phyloP scores from a whole-genome alignment of 2,113 vertebrate genomes.

The Plecturocebus donacophilus region DNA sequence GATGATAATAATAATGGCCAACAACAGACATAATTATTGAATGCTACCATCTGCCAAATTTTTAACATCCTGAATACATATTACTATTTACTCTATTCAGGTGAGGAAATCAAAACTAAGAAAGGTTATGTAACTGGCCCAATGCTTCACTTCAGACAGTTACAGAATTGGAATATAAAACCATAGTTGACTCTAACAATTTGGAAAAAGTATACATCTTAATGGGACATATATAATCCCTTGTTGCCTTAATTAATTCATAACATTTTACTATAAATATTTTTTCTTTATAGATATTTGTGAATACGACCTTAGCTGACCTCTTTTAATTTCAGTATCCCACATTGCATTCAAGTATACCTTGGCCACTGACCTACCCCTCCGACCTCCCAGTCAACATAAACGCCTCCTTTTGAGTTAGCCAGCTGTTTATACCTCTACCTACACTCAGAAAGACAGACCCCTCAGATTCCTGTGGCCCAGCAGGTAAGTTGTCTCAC shows the following conservation, averaged over 20 bases:
- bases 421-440: background rate
- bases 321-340: conserved; percentile 38
- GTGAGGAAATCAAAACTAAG: background rate
- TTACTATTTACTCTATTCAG: background rate
- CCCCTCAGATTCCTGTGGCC: background rate
- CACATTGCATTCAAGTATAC: background rate
- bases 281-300: background rate
- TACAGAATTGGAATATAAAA: background rate
- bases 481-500: background rate
- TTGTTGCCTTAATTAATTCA: background rate
- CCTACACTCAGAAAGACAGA: background rate
- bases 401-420: background rate
- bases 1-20: background rate
- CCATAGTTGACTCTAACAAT: background rate
- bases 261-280: conserved; percentile 5
- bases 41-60: background rate
- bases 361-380: background rate
- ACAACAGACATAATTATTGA: background rate
- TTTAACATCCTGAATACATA: background rate
- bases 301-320: background rate
- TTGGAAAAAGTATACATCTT: background rate
- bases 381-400: background rate
- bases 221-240: background rate
- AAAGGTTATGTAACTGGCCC: background rate
- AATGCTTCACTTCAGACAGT: background rate